Base-by-base conservation (phyloP, 2,888 invertebrate genomes). In the Anthophora plumipes region DNA sequence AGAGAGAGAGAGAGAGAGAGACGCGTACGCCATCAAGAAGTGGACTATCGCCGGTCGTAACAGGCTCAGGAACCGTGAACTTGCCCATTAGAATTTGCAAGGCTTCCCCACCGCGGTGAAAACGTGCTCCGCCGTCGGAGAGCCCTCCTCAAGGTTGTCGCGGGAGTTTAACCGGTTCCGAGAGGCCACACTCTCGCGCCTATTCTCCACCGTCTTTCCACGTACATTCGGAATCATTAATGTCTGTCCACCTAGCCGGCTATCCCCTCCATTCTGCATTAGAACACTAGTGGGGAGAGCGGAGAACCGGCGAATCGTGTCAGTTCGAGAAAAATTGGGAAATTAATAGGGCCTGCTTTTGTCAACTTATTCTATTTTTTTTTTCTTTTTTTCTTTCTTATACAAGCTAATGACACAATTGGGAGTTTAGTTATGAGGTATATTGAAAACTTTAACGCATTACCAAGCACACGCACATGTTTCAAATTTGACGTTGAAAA, bases 161-260 rank as follows among this genome's bases (percentile, higher is more conserved):
- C 82, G 78, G 74, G 77, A 82, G 75, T 84, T 82, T 84, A 86
- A 86, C 86, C 86, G 86, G 86, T 86, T 86, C 61, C 70, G 72
- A 74, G 70, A 66, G 31, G 31, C 82, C 57, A 64, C 76, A 67
- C 82, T 74, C 77, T 64, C 63, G 61, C 71, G 59, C 81, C 75
- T 81, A 71, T 75, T 78, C 67, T 77, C 46, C 59, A 6, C 14
- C 63, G 20, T 54, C 54, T 55, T 55, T 66, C 55, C 11, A 48
- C 57, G 63, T 72, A 69, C 48, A 68, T 22, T 31, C 55, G 25
- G 31, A 55, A 43, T 71, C 52, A 57, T 57, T 64, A 57, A 74
- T 66, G 59, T 41, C 39, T 22, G 69, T n/a, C 52, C 8, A 25
- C 12, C 41, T 12, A 37, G 14, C 25, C 22, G 52, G 25, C 67